phyloP scores from a whole-genome alignment of 2,797 vertebrate genomes.

The Sciurus carolinensis region DNA sequence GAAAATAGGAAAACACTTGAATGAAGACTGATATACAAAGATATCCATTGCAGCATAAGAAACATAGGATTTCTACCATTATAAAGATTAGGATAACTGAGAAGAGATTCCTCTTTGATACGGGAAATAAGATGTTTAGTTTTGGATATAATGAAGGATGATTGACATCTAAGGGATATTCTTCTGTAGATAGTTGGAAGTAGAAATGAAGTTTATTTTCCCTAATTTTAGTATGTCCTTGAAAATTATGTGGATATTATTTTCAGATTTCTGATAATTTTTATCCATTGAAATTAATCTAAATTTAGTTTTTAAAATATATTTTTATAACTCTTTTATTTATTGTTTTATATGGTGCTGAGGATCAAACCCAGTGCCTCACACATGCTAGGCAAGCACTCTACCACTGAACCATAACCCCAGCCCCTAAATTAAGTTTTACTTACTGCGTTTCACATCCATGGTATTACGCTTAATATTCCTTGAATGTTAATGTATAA shows the following conservation, averaged over 20 bases:
- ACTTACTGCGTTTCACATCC: background rate
- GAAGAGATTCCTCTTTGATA: slow-evolving; percentile 36
- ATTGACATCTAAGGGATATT: background rate
- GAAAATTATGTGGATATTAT: slow-evolving; percentile 14
- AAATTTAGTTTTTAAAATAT: background rate
- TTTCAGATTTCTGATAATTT: slow-evolving; percentile 36
- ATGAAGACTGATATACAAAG: slow-evolving; percentile 29
- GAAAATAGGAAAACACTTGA: background rate
- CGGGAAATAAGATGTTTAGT: slow-evolving; percentile 37
- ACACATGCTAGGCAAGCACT: no score
- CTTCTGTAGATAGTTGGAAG: background rate
- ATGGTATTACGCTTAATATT: slow-evolving; percentile 41
- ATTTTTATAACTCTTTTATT: no score
- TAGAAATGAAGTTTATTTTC: slow-evolving; percentile 55
- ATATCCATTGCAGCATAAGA: background rate
- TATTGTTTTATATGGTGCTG: no score
- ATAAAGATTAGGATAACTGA: slow-evolving; percentile 55
- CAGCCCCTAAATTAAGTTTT: background rate
- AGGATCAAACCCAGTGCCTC: no score
- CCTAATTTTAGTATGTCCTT: slow-evolving; percentile 49
- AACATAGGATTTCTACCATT: background rate
- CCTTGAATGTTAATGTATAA: slow-evolving; percentile 41
- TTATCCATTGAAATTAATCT: slow-evolving; percentile 47
- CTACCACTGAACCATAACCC: no score
- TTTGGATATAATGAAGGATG: slow-evolving; percentile 46